Evolutionary conservation across 2,113 vertebrate genomes (phyloP).

Genomic region (Girardinichthys multiradiatus): DNA sequence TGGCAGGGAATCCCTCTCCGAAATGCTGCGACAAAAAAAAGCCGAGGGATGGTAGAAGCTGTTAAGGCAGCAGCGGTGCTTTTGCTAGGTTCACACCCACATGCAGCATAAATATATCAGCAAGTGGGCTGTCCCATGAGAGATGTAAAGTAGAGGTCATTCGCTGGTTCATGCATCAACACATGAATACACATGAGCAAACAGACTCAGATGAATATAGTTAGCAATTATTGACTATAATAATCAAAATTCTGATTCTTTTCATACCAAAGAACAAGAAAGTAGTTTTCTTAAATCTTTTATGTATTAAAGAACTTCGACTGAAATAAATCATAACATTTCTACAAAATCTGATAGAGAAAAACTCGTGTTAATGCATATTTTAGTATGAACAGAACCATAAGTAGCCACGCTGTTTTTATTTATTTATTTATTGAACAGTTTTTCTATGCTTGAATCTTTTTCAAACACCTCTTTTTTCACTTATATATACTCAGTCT

Average conservation of each 20-base stretch:
- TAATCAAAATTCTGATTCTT: background rate
- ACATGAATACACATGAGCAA: background rate
- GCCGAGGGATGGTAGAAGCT: constrained; percentile 16
- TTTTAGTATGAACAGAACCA: no score
- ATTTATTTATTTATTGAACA: no score
- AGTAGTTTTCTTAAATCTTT: background rate
- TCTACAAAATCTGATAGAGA: background rate
- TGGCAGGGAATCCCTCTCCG: constrained; percentile 64
- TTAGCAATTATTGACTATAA: background rate
- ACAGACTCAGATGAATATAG: background rate
- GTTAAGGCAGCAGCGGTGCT: constrained; percentile 7
- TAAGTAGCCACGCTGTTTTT: no score
- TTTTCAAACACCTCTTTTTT: background rate
- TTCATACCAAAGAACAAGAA: background rate
- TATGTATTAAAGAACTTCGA: background rate
- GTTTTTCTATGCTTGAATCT: background rate
- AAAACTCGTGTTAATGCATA: no score
- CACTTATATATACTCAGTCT: background rate
- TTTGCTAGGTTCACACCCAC: constrained; percentile 40
- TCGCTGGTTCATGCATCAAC: constrained; percentile 11
- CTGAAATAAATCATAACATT: background rate
- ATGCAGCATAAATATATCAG: constrained; percentile 32
- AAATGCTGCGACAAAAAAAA: constrained; percentile 46
- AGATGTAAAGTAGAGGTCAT: constrained; percentile 31
- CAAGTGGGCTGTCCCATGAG: constrained; percentile 1